phyloP scores from a whole-genome alignment of 2,113 vertebrate species.

The Entelurus aequoreus region DNA sequence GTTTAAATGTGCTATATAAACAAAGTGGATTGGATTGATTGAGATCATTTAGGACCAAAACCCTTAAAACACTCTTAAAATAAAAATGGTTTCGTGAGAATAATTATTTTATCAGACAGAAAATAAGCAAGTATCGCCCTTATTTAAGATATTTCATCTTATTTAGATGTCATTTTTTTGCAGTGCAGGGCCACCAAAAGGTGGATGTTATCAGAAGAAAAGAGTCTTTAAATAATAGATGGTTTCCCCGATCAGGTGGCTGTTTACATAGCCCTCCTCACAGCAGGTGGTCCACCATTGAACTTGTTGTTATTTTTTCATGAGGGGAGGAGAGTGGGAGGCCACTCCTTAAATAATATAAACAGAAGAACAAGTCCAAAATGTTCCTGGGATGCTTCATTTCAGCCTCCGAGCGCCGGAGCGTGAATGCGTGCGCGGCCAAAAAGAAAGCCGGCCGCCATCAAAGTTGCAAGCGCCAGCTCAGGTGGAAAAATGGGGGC shows the following conservation, averaged over 20 bases:
- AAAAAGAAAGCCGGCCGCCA: slow-evolving; percentile 52
- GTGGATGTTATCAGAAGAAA: slow-evolving; percentile 26
- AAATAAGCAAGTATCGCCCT: too few species aligned
- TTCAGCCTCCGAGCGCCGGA: slow-evolving; percentile 77
- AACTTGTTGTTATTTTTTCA: slow-evolving; percentile 89
- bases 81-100: too few species aligned
- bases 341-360: slow-evolving; percentile 77
- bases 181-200: too few species aligned
- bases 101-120: too few species aligned
- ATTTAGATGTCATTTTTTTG: too few species aligned
- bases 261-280: slow-evolving; percentile 88
- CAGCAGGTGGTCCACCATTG: slow-evolving; percentile 90
- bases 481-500: slow-evolving; percentile 98
- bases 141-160: too few species aligned
- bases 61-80: too few species aligned
- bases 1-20: too few species aligned
- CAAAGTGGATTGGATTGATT: too few species aligned
- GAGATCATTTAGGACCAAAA: too few species aligned
- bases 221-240: slow-evolving; percentile 90
- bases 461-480: slow-evolving; percentile 95
- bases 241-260: slow-evolving; percentile 82
- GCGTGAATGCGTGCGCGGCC: too few species aligned
- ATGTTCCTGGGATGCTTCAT: slow-evolving; percentile 85
- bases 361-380: slow-evolving; percentile 30
- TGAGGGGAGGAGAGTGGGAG: slow-evolving; percentile 83